Percentiles rank a stretch among this genome's conserved stretches.
Conservation (phyloP, 2,888 invertebrate genomes). For the Drosophila anomalata region DNA sequence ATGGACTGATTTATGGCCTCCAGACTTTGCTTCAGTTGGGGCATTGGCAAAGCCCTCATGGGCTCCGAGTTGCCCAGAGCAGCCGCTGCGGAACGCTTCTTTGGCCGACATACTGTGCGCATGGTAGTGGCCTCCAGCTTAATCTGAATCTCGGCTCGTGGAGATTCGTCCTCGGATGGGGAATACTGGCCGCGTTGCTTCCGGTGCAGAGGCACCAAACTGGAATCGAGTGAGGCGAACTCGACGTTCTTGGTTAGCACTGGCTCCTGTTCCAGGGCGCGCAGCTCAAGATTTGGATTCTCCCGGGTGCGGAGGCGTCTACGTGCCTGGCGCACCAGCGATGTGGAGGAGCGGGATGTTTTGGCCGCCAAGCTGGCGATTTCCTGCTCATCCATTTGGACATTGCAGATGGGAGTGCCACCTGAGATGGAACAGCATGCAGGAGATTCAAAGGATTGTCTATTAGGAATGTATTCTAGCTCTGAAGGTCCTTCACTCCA, state of each 20-base stretch:
- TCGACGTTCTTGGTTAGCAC: neutral
- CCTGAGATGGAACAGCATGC: conserved; percentile 48
- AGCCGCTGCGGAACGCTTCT: conserved; percentile 23
- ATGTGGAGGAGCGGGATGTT: conserved; percentile 39
- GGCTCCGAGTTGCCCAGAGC: conserved; percentile 36
- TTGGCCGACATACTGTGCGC: conserved; percentile 55
- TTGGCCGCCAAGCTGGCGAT: conserved; percentile 30
- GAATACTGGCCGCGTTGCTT: conserved; percentile 9
- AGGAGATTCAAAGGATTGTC: neutral
- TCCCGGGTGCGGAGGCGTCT: conserved; percentile 55
- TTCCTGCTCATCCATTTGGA: conserved; percentile 54
- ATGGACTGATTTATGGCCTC: conserved; percentile 46
- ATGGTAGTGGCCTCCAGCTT: conserved; percentile 59
- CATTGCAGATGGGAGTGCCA: conserved; percentile 43
- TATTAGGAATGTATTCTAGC: no score
- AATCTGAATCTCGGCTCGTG: conserved; percentile 50
- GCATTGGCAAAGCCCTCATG: conserved; percentile 43
- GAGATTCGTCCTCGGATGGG: conserved; percentile 47
- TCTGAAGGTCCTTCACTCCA: no score
- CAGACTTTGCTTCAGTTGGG: conserved; percentile 51
- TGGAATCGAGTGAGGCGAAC: conserved; percentile 19
- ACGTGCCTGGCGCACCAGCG: conserved; percentile 59
- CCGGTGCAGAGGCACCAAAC: conserved; percentile 12
- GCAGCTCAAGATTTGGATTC: conserved; percentile 40
- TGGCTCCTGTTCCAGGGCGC: conserved; percentile 16